Conservation (phyloP, 2,797 vertebrate species). For the Varecia variegata region DNA sequence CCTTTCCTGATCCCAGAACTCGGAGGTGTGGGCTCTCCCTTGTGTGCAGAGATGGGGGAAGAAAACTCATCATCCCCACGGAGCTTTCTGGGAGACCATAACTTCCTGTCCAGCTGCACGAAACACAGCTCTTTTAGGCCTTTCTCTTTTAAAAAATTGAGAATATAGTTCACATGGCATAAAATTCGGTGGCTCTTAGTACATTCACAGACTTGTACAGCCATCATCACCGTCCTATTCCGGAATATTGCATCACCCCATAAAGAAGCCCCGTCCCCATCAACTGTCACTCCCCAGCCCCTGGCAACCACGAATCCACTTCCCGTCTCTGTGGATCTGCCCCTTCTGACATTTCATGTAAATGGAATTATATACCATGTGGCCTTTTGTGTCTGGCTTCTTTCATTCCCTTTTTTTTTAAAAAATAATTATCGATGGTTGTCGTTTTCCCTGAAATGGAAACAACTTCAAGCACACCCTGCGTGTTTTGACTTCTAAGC, state of each 20-base stretch:
- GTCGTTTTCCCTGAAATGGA: background rate
- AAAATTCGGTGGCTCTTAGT: background rate
- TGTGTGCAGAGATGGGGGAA: background rate
- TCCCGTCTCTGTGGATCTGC: background rate
- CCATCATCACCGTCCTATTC: background rate
- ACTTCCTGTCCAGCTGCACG: background rate
- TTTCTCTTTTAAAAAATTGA: background rate
- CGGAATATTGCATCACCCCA: background rate
- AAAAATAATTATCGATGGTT: no score
- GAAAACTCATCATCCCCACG: background rate
- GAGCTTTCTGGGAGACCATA: background rate
- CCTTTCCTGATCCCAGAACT: background rate
- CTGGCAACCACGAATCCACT: background rate
- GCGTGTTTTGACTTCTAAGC: background rate
- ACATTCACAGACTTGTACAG: background rate
- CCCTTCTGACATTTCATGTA: background rate
- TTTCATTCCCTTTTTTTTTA: background rate
- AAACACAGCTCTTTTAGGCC: background rate
- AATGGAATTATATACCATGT: background rate
- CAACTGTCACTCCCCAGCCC: background rate
- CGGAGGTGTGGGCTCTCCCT: background rate
- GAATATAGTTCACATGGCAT: background rate
- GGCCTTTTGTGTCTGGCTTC: background rate
- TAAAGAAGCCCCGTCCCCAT: background rate
- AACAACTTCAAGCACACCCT: no score